phyloP scores from a whole-genome alignment of 2,888 invertebrate genomes.

The Cataglyphis altisquamis region DNA sequence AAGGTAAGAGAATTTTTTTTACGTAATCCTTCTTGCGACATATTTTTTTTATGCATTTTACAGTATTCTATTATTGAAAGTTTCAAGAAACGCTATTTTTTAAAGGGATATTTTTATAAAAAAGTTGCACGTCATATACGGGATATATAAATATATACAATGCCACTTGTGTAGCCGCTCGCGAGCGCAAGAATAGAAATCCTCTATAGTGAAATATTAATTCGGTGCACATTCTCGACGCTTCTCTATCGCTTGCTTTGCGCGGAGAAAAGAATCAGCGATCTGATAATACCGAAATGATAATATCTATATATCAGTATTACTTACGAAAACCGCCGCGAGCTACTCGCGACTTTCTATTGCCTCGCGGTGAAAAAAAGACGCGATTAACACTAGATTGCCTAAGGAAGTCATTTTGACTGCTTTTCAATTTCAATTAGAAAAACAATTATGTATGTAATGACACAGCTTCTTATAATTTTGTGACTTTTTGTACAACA shows the following conservation, averaged over 20 bases:
- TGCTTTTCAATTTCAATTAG: too few species aligned
- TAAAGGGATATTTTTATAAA: conserved; percentile 10
- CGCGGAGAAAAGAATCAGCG: conserved; percentile 16
- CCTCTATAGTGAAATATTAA: conserved; percentile 44
- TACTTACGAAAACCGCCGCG: conserved; percentile 38
- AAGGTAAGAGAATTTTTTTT: neutral
- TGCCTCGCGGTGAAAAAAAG: neutral
- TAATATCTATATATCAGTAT: neutral
- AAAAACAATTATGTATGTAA: too few species aligned
- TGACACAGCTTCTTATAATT: too few species aligned
- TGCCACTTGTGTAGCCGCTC: neutral
- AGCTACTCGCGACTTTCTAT: conserved; percentile 24
- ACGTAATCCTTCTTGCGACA: neutral
- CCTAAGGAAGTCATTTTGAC: too few species aligned
- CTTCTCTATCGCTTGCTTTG: neutral
- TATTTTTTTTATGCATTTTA: neutral
- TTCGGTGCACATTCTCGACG: conserved; percentile 13
- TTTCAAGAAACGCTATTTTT: conserved; percentile 19
- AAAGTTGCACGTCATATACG: neutral
- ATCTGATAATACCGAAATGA: neutral
- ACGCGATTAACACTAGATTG: neutral
- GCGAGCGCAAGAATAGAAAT: conserved; percentile 36
- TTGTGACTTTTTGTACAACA: too few species aligned
- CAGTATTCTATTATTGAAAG: conserved; percentile 21
- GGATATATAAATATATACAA: neutral